phyloP scores from a whole-genome alignment of 2,113 vertebrate genomes.

The Anguilla rostrata region DNA sequence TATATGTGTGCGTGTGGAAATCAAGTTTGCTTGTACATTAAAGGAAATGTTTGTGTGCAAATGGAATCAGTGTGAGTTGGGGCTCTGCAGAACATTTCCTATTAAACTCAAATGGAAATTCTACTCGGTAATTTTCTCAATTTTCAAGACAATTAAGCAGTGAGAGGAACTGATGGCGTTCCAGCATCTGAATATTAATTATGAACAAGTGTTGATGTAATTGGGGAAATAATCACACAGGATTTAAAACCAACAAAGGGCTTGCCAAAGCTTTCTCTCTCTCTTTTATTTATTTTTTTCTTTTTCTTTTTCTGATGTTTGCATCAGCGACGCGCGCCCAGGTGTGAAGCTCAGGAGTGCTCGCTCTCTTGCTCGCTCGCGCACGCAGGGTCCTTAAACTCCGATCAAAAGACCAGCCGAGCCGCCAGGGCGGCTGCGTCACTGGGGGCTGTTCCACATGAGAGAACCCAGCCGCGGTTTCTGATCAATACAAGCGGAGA shows the following conservation, averaged over 20 bases:
- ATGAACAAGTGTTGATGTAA: conserved; percentile 42
- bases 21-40: background rate
- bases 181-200: conserved; percentile 63
- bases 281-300: conserved; percentile 31
- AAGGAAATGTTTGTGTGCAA: background rate
- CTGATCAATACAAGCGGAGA: background rate
- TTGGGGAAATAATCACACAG: background rate
- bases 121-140: conserved; percentile 58
- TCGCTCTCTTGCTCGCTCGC: no score
- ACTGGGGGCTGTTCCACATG: background rate
- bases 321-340: background rate
- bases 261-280: conserved; percentile 22
- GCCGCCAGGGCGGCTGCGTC: background rate
- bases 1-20: background rate
- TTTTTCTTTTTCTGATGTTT: conserved; percentile 37
- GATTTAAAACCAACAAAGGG: background rate
- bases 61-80: conserved; percentile 25
- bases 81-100: conserved; percentile 58
- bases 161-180: conserved; percentile 59
- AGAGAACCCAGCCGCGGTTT: background rate
- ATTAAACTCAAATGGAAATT: conserved; percentile 50
- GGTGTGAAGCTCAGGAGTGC: no score
- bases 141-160: conserved; percentile 70
- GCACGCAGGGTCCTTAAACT: background rate
- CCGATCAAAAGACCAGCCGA: background rate